Conservation (phyloP, 1,140 invertebrate species). For the Lordiphosa collinella region DNA sequence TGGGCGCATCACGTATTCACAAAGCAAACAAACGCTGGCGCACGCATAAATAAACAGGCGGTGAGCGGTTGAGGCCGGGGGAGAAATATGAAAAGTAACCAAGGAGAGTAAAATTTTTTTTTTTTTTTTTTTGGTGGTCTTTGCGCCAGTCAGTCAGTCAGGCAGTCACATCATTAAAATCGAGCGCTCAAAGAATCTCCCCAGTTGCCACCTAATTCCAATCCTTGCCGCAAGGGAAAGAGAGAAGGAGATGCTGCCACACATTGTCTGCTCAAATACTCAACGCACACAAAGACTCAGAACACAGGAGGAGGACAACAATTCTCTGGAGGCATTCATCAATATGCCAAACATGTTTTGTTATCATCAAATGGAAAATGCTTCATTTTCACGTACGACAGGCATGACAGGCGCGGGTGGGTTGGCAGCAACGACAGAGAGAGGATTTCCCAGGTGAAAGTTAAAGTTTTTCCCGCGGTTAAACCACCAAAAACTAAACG, state of each 20-base stretch:
- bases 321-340: constrained; percentile 71
- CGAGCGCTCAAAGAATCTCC: constrained; percentile 23
- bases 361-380: constrained; percentile 76
- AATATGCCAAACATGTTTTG: constrained; percentile 76
- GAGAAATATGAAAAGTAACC: constrained; percentile 36
- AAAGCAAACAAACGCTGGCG: constrained; percentile 67
- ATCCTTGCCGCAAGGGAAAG: constrained; percentile 64
- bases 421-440: constrained; percentile 3
- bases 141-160: constrained; percentile 12
- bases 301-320: constrained; percentile 35
- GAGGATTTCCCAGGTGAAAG: constrained; percentile 53
- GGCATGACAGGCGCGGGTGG: constrained; percentile 1
- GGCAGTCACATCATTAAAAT: constrained; percentile 74
- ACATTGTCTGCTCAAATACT: constrained; percentile 5
- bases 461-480: constrained; percentile 14
- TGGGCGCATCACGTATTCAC: constrained; percentile 67
- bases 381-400: constrained; percentile 72
- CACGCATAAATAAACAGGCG: constrained; percentile 67
- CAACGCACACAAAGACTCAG: constrained; percentile 10
- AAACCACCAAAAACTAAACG: constrained; percentile 30
- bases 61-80: not conserved
- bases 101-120: constrained; percentile 21
- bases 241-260: constrained; percentile 5
- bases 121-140: constrained; percentile 36
- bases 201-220: constrained; percentile 60